Evolutionary conservation across 2,113 vertebrate species (phyloP).

Genomic region (Gulo gulo): DNA sequence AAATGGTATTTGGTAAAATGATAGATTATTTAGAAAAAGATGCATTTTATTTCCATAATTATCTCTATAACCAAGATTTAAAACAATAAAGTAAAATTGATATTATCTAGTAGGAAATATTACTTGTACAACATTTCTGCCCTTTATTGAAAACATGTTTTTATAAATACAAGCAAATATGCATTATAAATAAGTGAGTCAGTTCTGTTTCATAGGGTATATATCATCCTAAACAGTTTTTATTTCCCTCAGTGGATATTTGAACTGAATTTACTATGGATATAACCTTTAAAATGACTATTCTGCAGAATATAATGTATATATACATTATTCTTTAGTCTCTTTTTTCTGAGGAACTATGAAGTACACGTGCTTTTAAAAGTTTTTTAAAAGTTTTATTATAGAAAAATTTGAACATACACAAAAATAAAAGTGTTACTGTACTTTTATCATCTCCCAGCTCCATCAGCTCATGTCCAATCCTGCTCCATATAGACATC

Average conservation of each 20-base stretch:
- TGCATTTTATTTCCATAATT: neutral
- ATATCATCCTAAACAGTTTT: neutral
- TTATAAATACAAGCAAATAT: conserved; percentile 5
- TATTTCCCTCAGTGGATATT: neutral
- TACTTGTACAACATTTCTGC: neutral
- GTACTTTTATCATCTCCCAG: too few species aligned
- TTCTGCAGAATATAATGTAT: neutral
- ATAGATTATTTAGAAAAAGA: conserved; percentile 29
- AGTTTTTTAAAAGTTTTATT: conserved; percentile 21
- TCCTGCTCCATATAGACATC: neutral
- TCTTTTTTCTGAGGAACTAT: conserved; percentile 1
- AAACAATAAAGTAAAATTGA: neutral
- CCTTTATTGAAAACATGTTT: conserved; percentile 25
- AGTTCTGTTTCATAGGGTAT: neutral
- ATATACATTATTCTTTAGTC: conserved; percentile 23
- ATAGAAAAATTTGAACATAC: neutral
- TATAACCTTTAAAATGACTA: neutral
- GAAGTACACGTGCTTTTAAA: neutral
- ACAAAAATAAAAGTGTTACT: neutral
- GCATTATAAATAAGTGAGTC: neutral
- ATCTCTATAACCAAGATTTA: neutral
- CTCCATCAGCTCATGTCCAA: neutral
- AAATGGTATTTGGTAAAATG: conserved; percentile 19
- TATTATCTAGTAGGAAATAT: neutral
- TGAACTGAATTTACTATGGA: conserved; percentile 16